These are phyloP conservation scores for Cantharis flavilabris DNA, from an alignment of 2,888 invertebrate genomes.

Conservation along the genomic window DNA sequence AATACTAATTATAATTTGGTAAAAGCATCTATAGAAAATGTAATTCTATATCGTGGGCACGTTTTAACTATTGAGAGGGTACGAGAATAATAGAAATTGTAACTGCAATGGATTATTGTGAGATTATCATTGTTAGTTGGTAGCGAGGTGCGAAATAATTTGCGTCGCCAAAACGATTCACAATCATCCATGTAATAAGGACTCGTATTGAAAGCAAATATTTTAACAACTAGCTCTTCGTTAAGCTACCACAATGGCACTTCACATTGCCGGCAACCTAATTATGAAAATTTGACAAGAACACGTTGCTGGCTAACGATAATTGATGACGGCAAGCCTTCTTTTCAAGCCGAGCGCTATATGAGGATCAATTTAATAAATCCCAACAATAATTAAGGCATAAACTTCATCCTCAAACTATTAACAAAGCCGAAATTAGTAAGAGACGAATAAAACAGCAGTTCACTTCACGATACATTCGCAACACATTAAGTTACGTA, in stretches of 20 bases:
- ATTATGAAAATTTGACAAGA: slow-evolving; percentile 56
- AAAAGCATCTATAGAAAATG: background rate
- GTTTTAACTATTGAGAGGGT: slow-evolving; percentile 30
- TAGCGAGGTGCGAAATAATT: slow-evolving; percentile 43
- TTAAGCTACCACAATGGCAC: slow-evolving; percentile 50
- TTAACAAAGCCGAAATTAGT: slow-evolving; percentile 53
- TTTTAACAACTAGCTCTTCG: slow-evolving; percentile 48
- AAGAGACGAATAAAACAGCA: slow-evolving; percentile 47
- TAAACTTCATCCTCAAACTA: slow-evolving; percentile 52
- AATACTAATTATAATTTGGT: background rate
- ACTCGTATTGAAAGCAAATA: slow-evolving; percentile 43
- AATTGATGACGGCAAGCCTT: slow-evolving; percentile 46
- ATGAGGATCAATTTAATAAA: slow-evolving; percentile 51
- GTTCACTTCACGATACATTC: slow-evolving; percentile 45
- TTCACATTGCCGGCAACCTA: slow-evolving; percentile 50
- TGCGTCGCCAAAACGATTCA: slow-evolving; percentile 38
- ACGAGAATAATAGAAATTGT: slow-evolving; percentile 36
- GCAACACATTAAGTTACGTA: slow-evolving; percentile 41
- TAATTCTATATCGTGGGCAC: slow-evolving; percentile 2
- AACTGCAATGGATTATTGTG: slow-evolving; percentile 34
- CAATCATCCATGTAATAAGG: slow-evolving; percentile 35
- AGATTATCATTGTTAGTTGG: slow-evolving; percentile 32
- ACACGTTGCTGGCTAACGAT: slow-evolving; percentile 53
- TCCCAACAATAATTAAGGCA: slow-evolving; percentile 51
- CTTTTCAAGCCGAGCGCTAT: slow-evolving; percentile 45